A percentile compares a stretch with the other conserved stretches of the same genome.
Evolutionary conservation across 2,797 vertebrate genomes (phyloP).

Genomic region (Dendrocincla fuliginosa): DNA sequence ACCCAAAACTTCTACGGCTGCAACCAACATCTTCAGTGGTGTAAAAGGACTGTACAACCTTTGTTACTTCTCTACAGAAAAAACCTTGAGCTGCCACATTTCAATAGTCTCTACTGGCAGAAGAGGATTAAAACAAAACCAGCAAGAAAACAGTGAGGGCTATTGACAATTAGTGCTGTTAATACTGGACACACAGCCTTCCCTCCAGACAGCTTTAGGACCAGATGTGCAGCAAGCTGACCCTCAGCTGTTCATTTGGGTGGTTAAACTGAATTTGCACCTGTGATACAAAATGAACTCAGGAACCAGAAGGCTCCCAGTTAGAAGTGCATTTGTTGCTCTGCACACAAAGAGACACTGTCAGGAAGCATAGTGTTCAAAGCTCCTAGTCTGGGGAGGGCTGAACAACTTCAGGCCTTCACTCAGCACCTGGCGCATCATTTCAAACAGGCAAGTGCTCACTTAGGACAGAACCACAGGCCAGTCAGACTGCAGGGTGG

Average conservation of each 20-base stretch:
- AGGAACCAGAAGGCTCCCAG: neutral
- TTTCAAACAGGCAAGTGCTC: neutral
- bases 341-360: conserved; percentile 39
- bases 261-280: conserved; percentile 64
- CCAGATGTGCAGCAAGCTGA: conserved; percentile 37
- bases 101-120: neutral
- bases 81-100: neutral
- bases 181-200: neutral
- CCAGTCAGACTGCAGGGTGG: neutral
- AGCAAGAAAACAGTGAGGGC: conserved; percentile 5
- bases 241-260: conserved; percentile 60
- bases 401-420: neutral
- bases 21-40: neutral
- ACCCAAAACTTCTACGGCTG: neutral
- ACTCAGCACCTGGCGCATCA: neutral
- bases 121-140: conserved; percentile 52
- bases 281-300: conserved; percentile 58
- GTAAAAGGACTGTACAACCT: neutral
- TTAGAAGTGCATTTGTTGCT: conserved; percentile 20
- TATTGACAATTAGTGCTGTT: conserved; percentile 5
- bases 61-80: neutral
- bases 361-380: neutral
- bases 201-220: neutral
- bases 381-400: neutral
- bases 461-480: fast-evolving